These are phyloP conservation scores for Caenorhabditis sp. DNA, from an alignment of 2,888 invertebrate species.

Conservation along the genomic window DNA sequence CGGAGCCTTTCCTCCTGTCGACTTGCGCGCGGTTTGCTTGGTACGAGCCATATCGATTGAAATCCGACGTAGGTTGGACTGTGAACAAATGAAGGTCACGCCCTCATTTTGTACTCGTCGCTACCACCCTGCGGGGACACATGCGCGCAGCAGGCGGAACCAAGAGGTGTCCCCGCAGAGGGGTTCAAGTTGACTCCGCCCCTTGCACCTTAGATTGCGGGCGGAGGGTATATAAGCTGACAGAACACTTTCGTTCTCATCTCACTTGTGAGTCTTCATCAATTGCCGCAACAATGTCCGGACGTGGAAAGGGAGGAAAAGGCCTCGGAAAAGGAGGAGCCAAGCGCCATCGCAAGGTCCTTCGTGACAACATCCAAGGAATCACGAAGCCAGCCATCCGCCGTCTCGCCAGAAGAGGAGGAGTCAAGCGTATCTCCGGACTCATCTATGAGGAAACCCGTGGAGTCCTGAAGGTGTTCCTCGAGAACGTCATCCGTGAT, in stretches of 20 bases:
- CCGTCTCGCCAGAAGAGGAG: slow-evolving; percentile 81
- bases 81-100: background rate
- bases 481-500: slow-evolving; percentile 88
- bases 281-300: slow-evolving; percentile 82
- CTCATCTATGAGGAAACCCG: slow-evolving; percentile 79
- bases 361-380: slow-evolving; percentile 82
- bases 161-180: slow-evolving; percentile 4
- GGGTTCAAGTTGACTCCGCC: slow-evolving; percentile 14
- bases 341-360: slow-evolving; percentile 88
- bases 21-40: slow-evolving; percentile 70
- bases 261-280: background rate
- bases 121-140: slow-evolving; percentile 78
- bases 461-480: slow-evolving; percentile 83
- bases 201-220: too few relatives aligned
- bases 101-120: too few relatives aligned
- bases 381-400: slow-evolving; percentile 81
- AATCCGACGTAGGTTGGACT: background rate
- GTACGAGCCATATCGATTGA: slow-evolving; percentile 46
- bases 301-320: slow-evolving; percentile 88
- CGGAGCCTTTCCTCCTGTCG: slow-evolving; percentile 70
- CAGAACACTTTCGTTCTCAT: background rate
- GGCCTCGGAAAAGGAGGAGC: slow-evolving; percentile 88
- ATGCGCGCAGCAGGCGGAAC: background rate
- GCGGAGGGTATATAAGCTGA: background rate
- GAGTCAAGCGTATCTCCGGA: slow-evolving; percentile 79